Conservation (phyloP, 2,797 vertebrate species). For the Pangasius sanitwongsei region DNA sequence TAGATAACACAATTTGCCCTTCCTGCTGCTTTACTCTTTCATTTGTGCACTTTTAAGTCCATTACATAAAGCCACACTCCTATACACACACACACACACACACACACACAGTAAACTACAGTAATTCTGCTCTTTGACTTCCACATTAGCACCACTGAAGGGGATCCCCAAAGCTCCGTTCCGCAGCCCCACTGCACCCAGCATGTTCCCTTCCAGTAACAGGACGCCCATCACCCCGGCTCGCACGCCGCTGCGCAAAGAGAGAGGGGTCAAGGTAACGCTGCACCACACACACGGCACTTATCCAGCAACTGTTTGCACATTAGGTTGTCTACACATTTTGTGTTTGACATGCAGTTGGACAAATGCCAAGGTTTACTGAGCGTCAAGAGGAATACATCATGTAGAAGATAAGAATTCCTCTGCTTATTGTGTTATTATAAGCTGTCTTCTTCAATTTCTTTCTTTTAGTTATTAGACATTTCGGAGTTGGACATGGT, state of each 20-base stretch:
- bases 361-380: background rate
- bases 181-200: conserved; percentile 90
- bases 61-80: background rate
- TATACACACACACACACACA: background rate
- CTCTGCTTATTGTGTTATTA: background rate
- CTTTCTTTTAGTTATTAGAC: conserved; percentile 82
- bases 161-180: conserved; percentile 97
- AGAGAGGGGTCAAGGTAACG: conserved; percentile 93
- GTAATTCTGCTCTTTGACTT: background rate
- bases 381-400: background rate
- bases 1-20: no score
- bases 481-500: conserved; percentile 92
- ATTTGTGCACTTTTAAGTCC: background rate
- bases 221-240: conserved; percentile 90
- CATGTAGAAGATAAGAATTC: background rate
- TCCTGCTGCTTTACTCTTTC: background rate
- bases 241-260: conserved; percentile 89
- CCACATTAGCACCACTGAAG: conserved; percentile 88
- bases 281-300: no score
- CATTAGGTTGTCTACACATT: background rate
- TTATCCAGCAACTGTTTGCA: background rate
- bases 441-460: conserved; percentile 15
- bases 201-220: conserved; percentile 92
- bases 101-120: background rate
- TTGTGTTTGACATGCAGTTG: background rate